A percentile compares a stretch with the other conserved stretches of the same genome.
phyloP scores from a whole-genome alignment of 2,113 vertebrate genomes.

The Mixornis gularis region DNA sequence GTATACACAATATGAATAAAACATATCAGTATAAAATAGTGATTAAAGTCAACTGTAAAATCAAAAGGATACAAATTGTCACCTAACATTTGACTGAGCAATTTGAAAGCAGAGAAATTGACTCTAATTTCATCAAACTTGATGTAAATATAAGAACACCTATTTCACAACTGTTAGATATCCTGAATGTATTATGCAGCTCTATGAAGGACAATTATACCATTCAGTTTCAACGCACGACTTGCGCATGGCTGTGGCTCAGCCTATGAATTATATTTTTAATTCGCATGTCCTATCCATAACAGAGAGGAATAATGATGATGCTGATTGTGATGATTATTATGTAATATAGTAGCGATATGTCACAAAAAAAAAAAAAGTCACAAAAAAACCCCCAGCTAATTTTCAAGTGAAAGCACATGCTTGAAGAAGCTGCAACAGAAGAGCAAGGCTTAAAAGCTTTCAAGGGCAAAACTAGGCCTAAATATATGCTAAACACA shows the following conservation, averaged over 20 bases:
- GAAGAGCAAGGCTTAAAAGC: background rate
- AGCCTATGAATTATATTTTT: background rate
- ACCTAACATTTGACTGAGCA: background rate
- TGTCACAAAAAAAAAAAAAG: background rate
- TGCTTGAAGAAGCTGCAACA: background rate
- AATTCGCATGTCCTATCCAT: background rate
- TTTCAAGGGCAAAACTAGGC: background rate
- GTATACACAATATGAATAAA: constrained; percentile 1
- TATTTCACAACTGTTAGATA: background rate
- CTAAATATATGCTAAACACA: background rate
- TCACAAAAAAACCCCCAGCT: background rate
- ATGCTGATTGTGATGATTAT: background rate
- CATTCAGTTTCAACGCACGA: background rate
- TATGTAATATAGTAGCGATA: background rate
- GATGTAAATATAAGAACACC: background rate
- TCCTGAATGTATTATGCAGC: background rate
- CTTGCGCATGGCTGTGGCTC: background rate
- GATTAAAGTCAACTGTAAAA: background rate
- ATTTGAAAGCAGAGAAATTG: background rate
- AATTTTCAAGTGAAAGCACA: background rate
- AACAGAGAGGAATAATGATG: background rate
- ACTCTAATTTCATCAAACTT: background rate
- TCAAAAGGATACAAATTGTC: background rate
- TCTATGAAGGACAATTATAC: background rate
- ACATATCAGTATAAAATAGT: background rate